Evolutionary conservation across 92 coral and sea anemone genomes (phyloP).

Genomic region (Pocillopora grandis): DNA sequence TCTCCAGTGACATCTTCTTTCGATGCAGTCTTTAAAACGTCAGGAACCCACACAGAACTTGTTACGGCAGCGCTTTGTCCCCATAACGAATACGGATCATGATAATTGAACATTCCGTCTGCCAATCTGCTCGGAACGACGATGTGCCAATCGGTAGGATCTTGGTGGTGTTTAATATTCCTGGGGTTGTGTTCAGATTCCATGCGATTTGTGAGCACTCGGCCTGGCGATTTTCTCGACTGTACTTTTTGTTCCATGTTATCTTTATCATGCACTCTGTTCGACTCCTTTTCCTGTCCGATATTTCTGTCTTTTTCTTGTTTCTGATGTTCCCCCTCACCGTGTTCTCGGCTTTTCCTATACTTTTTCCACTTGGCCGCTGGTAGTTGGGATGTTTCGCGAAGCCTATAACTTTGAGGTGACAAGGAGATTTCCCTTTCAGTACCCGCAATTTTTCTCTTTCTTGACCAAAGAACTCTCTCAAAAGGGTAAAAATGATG

Average conservation of each 20-base stretch:
- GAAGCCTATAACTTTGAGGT: neutral
- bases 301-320: neutral
- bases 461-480: slow-evolving; percentile 1
- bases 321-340: neutral
- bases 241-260: neutral
- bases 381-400: neutral
- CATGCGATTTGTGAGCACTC: neutral
- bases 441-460: neutral
- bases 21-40: neutral
- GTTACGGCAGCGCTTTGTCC: neutral
- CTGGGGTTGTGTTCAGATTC: neutral
- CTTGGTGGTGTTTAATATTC: neutral
- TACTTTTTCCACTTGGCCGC: neutral
- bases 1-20: neutral
- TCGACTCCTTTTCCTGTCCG: neutral
- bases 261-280: neutral
- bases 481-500: neutral
- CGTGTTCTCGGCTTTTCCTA: neutral
- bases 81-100: neutral
- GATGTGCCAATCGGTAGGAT: slow-evolving; percentile 8
- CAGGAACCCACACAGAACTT: slow-evolving; percentile 31
- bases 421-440: slow-evolving; percentile 5
- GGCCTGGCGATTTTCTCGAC: neutral
- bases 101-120: neutral
- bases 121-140: slow-evolving; percentile 11